Evolutionary conservation across 2,888 invertebrate genomes (phyloP).

Genomic region (Mesorhabditis belari): DNA sequence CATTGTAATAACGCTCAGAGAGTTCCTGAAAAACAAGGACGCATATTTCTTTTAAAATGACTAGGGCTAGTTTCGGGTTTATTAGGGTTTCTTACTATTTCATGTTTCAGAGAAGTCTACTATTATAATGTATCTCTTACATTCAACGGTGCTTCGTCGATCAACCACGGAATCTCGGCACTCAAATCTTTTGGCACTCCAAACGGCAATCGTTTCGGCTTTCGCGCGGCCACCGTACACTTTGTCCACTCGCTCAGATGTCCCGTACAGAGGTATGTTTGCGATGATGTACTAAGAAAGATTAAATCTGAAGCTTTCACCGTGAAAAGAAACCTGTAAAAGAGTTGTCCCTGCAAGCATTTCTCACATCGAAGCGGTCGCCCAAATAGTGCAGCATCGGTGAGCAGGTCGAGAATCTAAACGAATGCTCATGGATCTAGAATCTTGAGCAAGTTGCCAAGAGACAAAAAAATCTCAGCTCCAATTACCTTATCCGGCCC

Average conservation of each 20-base stretch:
- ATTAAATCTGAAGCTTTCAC: not conserved
- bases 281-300: constrained; percentile 52
- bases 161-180: constrained; percentile 1
- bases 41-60: too few species aligned
- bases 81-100: too few species aligned
- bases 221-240: constrained; percentile 68
- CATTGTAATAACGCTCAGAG: not conserved
- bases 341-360: constrained; percentile 60
- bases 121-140: too few species aligned
- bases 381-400: constrained; percentile 84
- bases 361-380: constrained; percentile 70
- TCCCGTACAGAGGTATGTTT: constrained; percentile 79
- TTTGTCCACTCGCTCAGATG: constrained; percentile 80
- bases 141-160: not conserved
- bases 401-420: constrained; percentile 70
- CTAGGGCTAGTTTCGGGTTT: too few species aligned
- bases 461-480: constrained; percentile 49
- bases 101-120: too few species aligned
- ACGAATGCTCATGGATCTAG: constrained; percentile 31
- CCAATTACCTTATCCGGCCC: constrained; percentile 66
- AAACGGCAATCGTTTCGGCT: constrained; percentile 70
- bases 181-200: constrained; percentile 65
- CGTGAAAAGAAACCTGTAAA: constrained; percentile 12
- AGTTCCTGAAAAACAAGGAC: not conserved
- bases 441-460: not conserved